Evolutionary conservation across 2,797 vertebrate genomes (phyloP), one percentile per base, ranked within the genome.

Genomic region (Gallinago stenura): DNA sequence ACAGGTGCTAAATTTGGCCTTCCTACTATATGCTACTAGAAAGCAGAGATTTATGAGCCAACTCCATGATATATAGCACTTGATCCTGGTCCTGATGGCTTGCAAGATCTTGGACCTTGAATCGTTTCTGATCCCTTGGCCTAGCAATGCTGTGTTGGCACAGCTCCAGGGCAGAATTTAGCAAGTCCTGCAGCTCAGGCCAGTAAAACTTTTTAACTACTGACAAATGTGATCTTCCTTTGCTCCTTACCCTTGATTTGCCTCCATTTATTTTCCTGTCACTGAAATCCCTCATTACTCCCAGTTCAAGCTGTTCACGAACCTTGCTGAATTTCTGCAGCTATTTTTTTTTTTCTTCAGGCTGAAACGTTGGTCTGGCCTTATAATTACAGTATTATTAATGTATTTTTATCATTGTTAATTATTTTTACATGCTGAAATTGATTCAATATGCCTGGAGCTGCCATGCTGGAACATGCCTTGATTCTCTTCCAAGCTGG

Each of bases 391-490:
- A 90, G 92, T n/a, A 87, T 96, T 97, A 95, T 97, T 96, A 95
- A 97, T 97, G 87, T 92, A 96, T 97, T 97, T 97, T 97, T 97
- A 97, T 97, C 95, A 94, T 94, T 96, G 89, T 97, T 97, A 96
- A 97, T 97, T 97, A 97, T 97, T 97, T 97, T 97, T 97, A 95
- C 97, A 97, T 97, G 90, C 90, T 94, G 75, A 97, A 97, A 97
- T 97, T 96, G 96, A 97, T 97, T 97, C 97, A 97, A 78, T 97
- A 97, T 97, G 97, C 83, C 66, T 96, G 94, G 93, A 96, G 93
- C 95, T 97, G 97, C 96, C 97, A 97, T 90, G 66, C 89, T 95
- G 92, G 95, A 95, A 77, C 96, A 97, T 96, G 97, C 90, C 95
- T 97, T 97, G 96, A 95, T 94, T 97, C 58, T 65, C 87, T 94